Base-by-base conservation (phyloP, 2,797 vertebrate genomes). In the Gymnocypris eckloni region DNA sequence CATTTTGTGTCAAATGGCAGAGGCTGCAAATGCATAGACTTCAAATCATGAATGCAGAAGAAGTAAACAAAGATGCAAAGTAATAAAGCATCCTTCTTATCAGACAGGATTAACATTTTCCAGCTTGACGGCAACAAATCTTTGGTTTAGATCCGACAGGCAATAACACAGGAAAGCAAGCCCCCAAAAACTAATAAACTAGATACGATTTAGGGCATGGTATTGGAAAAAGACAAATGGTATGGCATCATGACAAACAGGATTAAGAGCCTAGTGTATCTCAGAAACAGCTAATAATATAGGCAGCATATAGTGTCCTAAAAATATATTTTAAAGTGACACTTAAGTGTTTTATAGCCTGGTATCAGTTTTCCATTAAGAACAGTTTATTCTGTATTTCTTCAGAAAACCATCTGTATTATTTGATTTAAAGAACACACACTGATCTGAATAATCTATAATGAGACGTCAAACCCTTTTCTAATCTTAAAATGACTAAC, bases 1-100 rank as follows among this genome's bases (percentile, higher is more conserved):
- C 18, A 75, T 83, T 64, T 83, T 50, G 71, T 66, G 28, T 50
- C 66, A 54, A 71, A 64, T 25, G 18, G 56, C 72, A 43, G 13
- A 66, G 56, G 41, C 20, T 45, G 33, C 25, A 48, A 28, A 73
- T 15, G 70, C 54, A 0, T 3, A 22, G 41, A 28, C 15, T 22
- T 75, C 54, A 50, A 61, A 50, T 83, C 43, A 66, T 48, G 8
- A 66, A 66, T 52, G 16, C 2, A 33, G 69, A 9, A 22, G n/a
- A 22, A 12, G 18, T 15, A 82, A 61, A 59, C 2, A 33, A 73
- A 73, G 43, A 45, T 66, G 41, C 5, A 9, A 66, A 56, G 81
- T 37, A 73, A 48, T 61, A 45, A 82, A 82, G 25, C 54, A 61
- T 73, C 12, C 4, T n/a, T 75, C 54, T 45, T 33, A n/a, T 11